Percentiles rank a stretch among this genome's conserved stretches.
Conservation (phyloP, 2,888 invertebrate genomes). For the Sarcophaga rosellei region DNA sequence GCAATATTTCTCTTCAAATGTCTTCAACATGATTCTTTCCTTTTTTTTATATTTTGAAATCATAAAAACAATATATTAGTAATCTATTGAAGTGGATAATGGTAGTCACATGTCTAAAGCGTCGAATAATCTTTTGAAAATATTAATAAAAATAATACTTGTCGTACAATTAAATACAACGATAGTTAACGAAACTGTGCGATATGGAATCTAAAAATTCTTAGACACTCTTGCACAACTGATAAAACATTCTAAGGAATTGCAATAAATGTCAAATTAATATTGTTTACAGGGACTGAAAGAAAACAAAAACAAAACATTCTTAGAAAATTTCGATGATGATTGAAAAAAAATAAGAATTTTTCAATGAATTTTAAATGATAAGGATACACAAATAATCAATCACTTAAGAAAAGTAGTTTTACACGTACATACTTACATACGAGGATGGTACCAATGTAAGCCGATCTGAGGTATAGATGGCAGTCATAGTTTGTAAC, state of each 20-base stretch:
- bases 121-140: too few relatives aligned
- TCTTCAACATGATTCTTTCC: neutral
- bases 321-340: too few relatives aligned
- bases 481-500: too few relatives aligned
- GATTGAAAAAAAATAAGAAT: neutral
- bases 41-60: neutral
- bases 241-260: neutral
- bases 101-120: conserved; percentile 21
- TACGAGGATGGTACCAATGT: neutral
- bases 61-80: neutral
- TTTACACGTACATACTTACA: neutral
- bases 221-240: neutral
- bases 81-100: conserved; percentile 6
- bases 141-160: too few relatives aligned
- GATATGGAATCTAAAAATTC: conserved; percentile 3
- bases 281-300: too few relatives aligned
- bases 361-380: neutral
- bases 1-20: neutral
- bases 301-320: too few relatives aligned
- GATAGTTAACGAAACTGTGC: too few relatives aligned
- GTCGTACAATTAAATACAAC: too few relatives aligned
- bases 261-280: conserved; percentile 22
- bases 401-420: neutral
- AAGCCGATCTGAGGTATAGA: neutral
- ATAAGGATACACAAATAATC: neutral